A percentile compares a stretch with the other conserved stretches of the same genome.
phyloP scores from a whole-genome alignment of 2,113 vertebrate species.

The Chaetorhynchus papuensis region DNA sequence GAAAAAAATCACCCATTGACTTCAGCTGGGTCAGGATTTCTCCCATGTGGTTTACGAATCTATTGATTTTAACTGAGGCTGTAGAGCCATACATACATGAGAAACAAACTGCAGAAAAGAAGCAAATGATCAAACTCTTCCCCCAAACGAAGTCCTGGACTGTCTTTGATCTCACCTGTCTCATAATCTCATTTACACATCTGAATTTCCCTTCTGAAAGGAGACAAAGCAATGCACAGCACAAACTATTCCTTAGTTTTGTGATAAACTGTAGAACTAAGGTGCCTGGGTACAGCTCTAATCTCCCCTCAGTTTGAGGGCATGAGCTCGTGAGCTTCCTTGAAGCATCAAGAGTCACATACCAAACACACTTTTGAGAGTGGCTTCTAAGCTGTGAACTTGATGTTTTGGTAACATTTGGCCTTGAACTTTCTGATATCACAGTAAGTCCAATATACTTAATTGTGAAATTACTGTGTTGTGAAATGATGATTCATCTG shows the following conservation, averaged over 20 bases:
- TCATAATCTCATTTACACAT: neutral
- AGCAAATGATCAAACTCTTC: neutral
- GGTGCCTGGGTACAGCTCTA: neutral
- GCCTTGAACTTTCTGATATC: neutral
- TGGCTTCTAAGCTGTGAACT: neutral
- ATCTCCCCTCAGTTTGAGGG: neutral
- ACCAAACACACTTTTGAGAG: neutral
- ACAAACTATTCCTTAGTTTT: neutral
- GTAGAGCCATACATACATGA: neutral
- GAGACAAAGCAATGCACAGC: neutral
- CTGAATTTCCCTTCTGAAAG: neutral
- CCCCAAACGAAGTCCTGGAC: neutral
- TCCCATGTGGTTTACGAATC: conserved; percentile 38
- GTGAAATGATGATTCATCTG: neutral
- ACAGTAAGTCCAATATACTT: neutral
- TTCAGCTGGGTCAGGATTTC: conserved; percentile 55
- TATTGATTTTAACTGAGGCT: conserved; percentile 44
- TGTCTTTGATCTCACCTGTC: neutral
- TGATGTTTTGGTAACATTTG: neutral
- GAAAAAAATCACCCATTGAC: conserved; percentile 59
- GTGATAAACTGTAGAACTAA: neutral
- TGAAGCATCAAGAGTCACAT: neutral
- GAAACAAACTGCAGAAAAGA: neutral
- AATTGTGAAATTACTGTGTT: neutral
- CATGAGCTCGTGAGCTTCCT: neutral